Conservation (phyloP, 2,797 vertebrate genomes). For the Triplophysa bombifrons region DNA sequence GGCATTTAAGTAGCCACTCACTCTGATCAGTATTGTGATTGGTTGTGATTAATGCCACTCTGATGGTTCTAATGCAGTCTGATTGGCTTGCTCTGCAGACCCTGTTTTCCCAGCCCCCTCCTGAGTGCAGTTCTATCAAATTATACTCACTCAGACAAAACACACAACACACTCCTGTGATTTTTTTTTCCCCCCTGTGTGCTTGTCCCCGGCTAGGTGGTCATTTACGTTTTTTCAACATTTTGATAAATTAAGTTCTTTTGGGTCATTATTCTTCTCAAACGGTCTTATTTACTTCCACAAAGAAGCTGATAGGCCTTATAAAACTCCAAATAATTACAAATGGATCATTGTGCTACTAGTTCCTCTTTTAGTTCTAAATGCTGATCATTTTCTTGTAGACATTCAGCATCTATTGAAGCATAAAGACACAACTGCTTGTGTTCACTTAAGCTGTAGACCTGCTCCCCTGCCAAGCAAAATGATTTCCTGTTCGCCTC, state of each 20-base stretch:
- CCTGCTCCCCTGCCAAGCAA: not conserved
- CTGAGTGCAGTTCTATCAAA: slow-evolving; percentile 49
- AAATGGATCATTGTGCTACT: not conserved
- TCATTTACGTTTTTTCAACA: not conserved
- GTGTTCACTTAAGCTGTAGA: not conserved
- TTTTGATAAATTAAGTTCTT: not conserved
- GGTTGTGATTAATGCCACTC: slow-evolving; percentile 46
- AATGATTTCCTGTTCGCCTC: slow-evolving; percentile 45
- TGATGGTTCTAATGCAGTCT: slow-evolving; percentile 32
- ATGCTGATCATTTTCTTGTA: not conserved
- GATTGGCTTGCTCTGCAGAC: slow-evolving; percentile 50
- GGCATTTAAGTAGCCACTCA: slow-evolving; percentile 38
- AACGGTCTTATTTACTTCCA: not conserved
- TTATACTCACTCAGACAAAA: slow-evolving; percentile 47
- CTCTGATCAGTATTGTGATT: slow-evolving; percentile 53
- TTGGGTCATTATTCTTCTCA: not conserved
- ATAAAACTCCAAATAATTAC: not conserved
- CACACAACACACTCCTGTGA: slow-evolving; percentile 44
- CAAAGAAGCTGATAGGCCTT: not conserved
- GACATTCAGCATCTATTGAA: not conserved
- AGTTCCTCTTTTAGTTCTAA: not conserved
- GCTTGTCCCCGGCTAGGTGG: not conserved
- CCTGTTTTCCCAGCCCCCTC: slow-evolving; percentile 53
- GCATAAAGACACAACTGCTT: not conserved
- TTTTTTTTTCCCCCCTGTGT: not conserved